Evolutionary conservation across 2,888 invertebrate species (phyloP), one percentile per base, ranked within the genome.

Genomic region (Nematopogon swammerdamellus): DNA sequence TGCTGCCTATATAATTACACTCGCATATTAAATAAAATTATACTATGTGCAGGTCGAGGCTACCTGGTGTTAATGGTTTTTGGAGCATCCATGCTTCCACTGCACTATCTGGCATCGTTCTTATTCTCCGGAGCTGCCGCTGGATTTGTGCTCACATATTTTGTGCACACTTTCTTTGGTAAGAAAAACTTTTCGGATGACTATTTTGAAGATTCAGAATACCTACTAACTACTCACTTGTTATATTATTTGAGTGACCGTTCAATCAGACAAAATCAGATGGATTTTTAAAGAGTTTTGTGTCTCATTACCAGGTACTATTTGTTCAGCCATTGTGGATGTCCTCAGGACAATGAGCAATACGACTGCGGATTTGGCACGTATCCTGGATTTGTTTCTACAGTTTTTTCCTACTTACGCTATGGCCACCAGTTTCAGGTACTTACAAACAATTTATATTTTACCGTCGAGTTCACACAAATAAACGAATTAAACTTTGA

Each of bases 101-200:
- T 90, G 36, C 84, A 84, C 56, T 93, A 92, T 63, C 58, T 91
- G 8, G 64, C 83, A 44, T 87, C 91, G 1, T 84, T 85, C 59
- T 52, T 84, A n/a, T 92, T 92, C 64, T 74, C 75, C 5, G 84
- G 87, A 6, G 88, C 92, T 1, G 85, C 92, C 0, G 81, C 87
- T 1, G 92, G 92, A 10, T 91, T 88, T 64, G 87, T 89, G 0
- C 80, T 86, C 56, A 76, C 89, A 59, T 86, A 86, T 36, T 84
- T 92, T 58, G 68, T 89, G 30, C 90, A 89, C 59, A 81, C 89
- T 11, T 77, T 93, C 50, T 80, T 87, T 51, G 92, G 91, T 89
- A 72, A 71, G 68, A n/a, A n/a, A n/a, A n/a, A n/a, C n/a, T n/a
- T n/a, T n/a, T n/a, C n/a, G n/a, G 68, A 57, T 44, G 29, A 19